Base-by-base conservation (phyloP, 2,797 vertebrate genomes). In the Rhinoraja longicauda region DNA sequence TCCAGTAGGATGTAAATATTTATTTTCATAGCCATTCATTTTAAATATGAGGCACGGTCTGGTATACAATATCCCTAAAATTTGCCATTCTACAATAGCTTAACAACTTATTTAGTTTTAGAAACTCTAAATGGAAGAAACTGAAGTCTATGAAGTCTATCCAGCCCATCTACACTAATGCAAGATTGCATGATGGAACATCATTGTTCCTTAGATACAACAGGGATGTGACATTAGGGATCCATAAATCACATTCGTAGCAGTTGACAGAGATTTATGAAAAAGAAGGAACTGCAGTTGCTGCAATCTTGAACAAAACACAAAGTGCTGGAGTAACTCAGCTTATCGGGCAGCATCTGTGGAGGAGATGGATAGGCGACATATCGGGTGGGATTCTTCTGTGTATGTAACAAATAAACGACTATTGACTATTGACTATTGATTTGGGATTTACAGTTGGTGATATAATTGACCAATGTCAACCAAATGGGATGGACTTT, bases 31-130 rank as follows among this genome's bases (percentile, higher is more conserved):
- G 24, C 26, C 45, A 57, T 84, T 84, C 59, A 84, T 84, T 57
- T 72, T 26, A 84, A 84, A 82, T 24, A 53, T 57, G 45, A 57
- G 19, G 70, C 19, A 24, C 24, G 59, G 45, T n/a, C 57, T 84
- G 26, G 53, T 12, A 59, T 57, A 57, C 45, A 84, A 84, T 10
- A 19, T 53, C 81, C 26, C 81, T 13, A 13, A 57, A 26, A 12
- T 84, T 84, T 59, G 45, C 53, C 19, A 84, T 84, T 84, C 79
- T 21, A 4, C 17, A 21, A 53, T 81, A 17, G 24, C 21, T 53
- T 82, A 26, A 82, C 79, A 82, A 21, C 12, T 84, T 84, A 53
- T 84, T 81, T 57, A 84, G 81, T 57, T 59, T 84, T 84, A 9
- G 39, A 9, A 57, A 57, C 17, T 57, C 45, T 45, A 45, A 45